Percentiles rank a stretch among this genome's conserved stretches.
phyloP scores from a whole-genome alignment of 2,888 invertebrate species.

The Amphipyra berbera region DNA sequence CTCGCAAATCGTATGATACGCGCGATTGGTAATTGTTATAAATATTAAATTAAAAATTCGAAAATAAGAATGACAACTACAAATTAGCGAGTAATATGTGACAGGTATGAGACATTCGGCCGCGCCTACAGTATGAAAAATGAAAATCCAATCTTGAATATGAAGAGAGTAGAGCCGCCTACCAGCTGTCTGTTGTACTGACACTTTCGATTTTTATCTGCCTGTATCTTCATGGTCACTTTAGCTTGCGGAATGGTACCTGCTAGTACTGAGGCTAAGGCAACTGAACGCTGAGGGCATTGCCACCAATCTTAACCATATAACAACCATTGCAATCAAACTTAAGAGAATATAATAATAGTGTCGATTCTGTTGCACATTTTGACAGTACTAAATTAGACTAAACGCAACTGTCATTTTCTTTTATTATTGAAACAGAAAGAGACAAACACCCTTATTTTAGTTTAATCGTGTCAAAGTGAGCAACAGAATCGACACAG shows the following conservation, averaged over 20 bases:
- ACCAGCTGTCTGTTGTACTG: slow-evolving; percentile 34
- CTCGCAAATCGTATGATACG: too few species aligned
- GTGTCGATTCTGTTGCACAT: too few species aligned
- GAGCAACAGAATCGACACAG: too few species aligned
- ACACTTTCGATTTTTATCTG: slow-evolving; percentile 50
- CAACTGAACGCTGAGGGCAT: slow-evolving; percentile 15
- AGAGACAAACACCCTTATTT: too few species aligned
- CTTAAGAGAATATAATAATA: background rate
- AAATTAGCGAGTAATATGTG: slow-evolving; percentile 1
- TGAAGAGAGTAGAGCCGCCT: slow-evolving; percentile 31
- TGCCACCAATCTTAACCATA: background rate
- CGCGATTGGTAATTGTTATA: too few species aligned
- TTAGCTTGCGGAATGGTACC: slow-evolving; percentile 13
- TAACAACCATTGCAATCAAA: too few species aligned
- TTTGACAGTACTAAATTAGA: too few species aligned
- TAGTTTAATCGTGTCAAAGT: too few species aligned
- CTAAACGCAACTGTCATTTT: too few species aligned
- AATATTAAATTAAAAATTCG: too few species aligned
- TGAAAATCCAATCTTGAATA: slow-evolving; percentile 7
- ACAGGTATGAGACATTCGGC: slow-evolving; percentile 2
- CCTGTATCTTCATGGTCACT: slow-evolving; percentile 37
- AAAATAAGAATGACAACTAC: background rate
- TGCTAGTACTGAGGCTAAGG: background rate
- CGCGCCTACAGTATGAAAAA: slow-evolving; percentile 29
- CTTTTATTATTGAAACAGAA: too few species aligned